These are phyloP conservation scores for Nyctibius grandis DNA, from an alignment of 2,797 vertebrate species.

Conservation along the genomic window DNA sequence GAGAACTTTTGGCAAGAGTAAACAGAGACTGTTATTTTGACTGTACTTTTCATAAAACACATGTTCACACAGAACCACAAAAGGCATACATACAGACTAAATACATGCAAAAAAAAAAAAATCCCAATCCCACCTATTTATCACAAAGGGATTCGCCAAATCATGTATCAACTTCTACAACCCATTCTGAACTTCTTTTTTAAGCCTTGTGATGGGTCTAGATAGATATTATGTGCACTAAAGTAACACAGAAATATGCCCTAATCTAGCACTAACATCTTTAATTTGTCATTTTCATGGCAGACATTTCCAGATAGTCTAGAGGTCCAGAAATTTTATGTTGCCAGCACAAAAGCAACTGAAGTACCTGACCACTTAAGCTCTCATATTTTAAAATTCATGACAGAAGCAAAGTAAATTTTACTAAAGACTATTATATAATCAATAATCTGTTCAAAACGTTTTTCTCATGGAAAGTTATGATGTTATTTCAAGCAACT, in stretches of 20 bases:
- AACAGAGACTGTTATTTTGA: constrained; percentile 60
- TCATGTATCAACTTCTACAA: background rate
- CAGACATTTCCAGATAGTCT: constrained; percentile 32
- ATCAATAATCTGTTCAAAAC: constrained; percentile 60
- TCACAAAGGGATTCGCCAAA: background rate
- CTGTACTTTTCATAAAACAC: constrained; percentile 39
- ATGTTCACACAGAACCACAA: constrained; percentile 38
- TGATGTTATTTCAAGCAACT: constrained; percentile 54
- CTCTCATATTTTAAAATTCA: constrained; percentile 34
- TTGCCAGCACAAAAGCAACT: constrained; percentile 25
- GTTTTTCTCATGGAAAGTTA: constrained; percentile 52
- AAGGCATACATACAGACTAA: background rate
- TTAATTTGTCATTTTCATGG: constrained; percentile 55
- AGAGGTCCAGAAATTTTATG: background rate
- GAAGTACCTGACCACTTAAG: constrained; percentile 32
- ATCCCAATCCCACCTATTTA: background rate
- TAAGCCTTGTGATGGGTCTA: background rate
- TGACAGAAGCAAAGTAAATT: constrained; percentile 56
- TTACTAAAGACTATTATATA: constrained; percentile 59
- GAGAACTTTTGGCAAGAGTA: constrained; percentile 35
- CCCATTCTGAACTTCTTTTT: background rate
- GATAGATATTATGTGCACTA: background rate
- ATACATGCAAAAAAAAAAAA: background rate
- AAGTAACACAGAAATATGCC: constrained; percentile 23
- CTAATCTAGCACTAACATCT: background rate